These are phyloP conservation scores for Trichoplax adhaerens DNA, from an alignment of 37 sponge, comb jelly and placozoan species.

Conservation along the genomic window DNA sequence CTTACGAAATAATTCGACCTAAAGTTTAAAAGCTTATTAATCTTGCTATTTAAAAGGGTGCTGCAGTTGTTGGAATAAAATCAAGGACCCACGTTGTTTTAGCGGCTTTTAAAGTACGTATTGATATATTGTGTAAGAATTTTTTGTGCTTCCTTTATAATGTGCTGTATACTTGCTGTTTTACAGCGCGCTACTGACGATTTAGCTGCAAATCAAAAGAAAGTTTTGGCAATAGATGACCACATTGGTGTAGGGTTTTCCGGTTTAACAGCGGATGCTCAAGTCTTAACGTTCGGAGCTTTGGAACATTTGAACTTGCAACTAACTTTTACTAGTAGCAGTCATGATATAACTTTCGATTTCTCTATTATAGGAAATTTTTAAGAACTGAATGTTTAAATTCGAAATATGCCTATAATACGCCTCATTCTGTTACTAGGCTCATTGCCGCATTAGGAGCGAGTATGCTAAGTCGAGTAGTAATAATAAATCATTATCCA, in stretches of 20 bases:
- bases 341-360: constrained; percentile 1
- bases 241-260: constrained; percentile 81
- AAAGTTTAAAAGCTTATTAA: background rate
- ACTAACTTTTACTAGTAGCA: constrained; percentile 1
- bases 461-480: constrained; percentile 32
- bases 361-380: constrained; percentile 52
- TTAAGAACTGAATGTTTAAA: constrained; percentile 96
- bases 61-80: constrained; percentile 82
- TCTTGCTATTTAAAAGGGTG: constrained; percentile 38
- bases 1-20: background rate
- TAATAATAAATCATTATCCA: background rate
- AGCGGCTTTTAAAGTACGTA: constrained; percentile 58
- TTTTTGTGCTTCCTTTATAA: background rate
- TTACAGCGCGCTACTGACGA: constrained; percentile 66
- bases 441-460: constrained; percentile 75
- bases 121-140: background rate
- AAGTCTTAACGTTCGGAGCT: constrained; percentile 35
- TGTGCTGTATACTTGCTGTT: background rate
- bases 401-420: constrained; percentile 43
- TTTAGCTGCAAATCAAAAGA: constrained; percentile 85
- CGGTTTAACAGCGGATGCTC: constrained; percentile 78
- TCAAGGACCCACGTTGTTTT: constrained; percentile 74
- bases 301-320: background rate
- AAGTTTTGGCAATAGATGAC: constrained; percentile 81
- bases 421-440: constrained; percentile 56